Evolutionary conservation across 2,113 vertebrate genomes (phyloP).

Genomic region (Sylvietta virens): DNA sequence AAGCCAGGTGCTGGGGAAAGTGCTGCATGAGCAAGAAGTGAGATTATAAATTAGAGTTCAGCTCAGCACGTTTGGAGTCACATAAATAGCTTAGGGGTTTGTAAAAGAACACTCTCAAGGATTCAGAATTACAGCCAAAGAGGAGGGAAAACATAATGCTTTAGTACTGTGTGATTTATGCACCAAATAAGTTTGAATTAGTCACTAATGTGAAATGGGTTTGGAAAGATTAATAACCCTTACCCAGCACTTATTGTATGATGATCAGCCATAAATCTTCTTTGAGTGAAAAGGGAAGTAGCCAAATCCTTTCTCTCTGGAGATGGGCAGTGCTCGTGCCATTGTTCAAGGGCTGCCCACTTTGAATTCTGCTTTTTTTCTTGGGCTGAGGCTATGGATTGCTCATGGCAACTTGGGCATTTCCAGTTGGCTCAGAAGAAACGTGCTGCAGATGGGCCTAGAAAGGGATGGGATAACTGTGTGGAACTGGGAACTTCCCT

Average conservation of each 20-base stretch:
- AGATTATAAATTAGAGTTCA: conserved; percentile 45
- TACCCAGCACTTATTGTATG: conserved; percentile 17
- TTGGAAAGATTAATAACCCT: conserved; percentile 50
- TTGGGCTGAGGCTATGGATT: not conserved
- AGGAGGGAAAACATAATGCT: conserved; percentile 10
- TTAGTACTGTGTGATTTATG: conserved; percentile 14
- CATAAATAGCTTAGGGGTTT: conserved; percentile 5
- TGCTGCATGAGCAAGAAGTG: not conserved
- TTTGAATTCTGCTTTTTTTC: not conserved
- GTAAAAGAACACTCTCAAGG: conserved; percentile 34
- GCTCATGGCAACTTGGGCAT: not conserved
- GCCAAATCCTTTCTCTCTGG: not conserved
- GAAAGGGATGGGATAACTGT: not conserved
- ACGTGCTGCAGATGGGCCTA: not conserved
- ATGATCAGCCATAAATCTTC: conserved; percentile 24
- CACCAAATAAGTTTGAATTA: conserved; percentile 39
- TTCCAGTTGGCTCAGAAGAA: not conserved
- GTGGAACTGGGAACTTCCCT: not conserved
- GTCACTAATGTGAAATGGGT: conserved; percentile 31
- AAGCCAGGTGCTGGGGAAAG: not conserved
- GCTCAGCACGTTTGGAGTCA: conserved; percentile 19
- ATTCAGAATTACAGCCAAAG: conserved; percentile 50
- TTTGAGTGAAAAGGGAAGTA: not conserved
- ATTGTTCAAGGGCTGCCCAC: not conserved
- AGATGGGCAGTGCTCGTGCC: not conserved